Evolutionary conservation across 2,797 vertebrate genomes (phyloP).

Genomic region (Labroides dimidiatus): DNA sequence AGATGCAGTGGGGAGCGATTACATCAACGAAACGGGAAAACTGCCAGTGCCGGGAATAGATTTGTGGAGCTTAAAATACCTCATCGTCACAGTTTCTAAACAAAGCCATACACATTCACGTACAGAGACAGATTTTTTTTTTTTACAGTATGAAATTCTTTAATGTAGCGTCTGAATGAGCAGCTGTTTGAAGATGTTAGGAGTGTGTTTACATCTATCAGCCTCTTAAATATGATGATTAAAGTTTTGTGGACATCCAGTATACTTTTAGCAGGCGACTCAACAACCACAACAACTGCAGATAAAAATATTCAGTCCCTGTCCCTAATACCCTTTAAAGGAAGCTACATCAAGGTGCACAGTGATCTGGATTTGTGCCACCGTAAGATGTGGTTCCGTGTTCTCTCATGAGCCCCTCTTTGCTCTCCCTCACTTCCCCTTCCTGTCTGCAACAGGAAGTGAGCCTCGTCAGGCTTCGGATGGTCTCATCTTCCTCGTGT

Average conservation of each 20-base stretch:
- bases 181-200: background rate
- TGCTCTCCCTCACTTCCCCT: slow-evolving; percentile 65
- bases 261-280: no score
- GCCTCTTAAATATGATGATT: no score
- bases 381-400: slow-evolving; percentile 30
- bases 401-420: slow-evolving; percentile 48
- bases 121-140: background rate
- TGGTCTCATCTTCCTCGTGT: slow-evolving; percentile 49
- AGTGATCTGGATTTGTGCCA: slow-evolving; percentile 48
- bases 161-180: background rate
- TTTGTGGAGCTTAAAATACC: slow-evolving; percentile 53
- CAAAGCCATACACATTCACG: slow-evolving; percentile 8
- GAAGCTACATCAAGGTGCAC: slow-evolving; percentile 21
- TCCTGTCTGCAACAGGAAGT: slow-evolving; percentile 75
- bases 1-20: slow-evolving; percentile 46
- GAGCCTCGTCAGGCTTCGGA: slow-evolving; percentile 35
- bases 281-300: no score
- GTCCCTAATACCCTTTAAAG: slow-evolving; percentile 14
- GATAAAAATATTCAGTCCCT: no score
- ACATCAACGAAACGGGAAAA: slow-evolving; percentile 59
- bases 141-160: background rate
- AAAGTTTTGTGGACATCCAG: no score
- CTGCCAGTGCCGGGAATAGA: slow-evolving; percentile 61
- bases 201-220: no score
- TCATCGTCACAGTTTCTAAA: slow-evolving; percentile 18